Evolutionary conservation across 2,888 invertebrate species (phyloP), one percentile per base, ranked within the genome.

Genomic region (Drosophila eohydei): DNA sequence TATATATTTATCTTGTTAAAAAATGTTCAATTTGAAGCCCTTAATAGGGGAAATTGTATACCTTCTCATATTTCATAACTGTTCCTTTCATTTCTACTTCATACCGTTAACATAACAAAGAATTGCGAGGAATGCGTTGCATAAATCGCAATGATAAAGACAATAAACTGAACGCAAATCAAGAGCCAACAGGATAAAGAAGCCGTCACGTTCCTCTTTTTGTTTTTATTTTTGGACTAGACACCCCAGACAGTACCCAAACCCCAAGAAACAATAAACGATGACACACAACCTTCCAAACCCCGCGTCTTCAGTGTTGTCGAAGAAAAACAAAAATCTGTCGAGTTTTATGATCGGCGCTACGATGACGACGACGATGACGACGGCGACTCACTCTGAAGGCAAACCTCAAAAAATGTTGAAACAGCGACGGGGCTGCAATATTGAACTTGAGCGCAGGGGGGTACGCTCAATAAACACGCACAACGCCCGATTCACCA

Each of bases 311-410:
- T n/a, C 59, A 57, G 60, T 54, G 32, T 50, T 63, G 48, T 57
- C 51, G 26, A 57, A 61, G 36, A 51, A 61, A 66, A 54, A 56
- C 59, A 46, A 54, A 55, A 82, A 75, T 86, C 71, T 67, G 81
- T 69, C 58, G 67, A 73, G 67, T 83, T 87, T 69, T 79, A 79
- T 74, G 87, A 84, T 83, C 87, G 56, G 59, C 21, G 14, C 28
- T 7, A 46, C 46, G 26, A 12, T 3, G 44, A 44, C 14, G 26
- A 21, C 5, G 43, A 6, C 21, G 40, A 51, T 51, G 56, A 26
- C 44, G 44, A 21, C 0, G 38, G 52, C 54, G 57, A 54, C 57
- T 64, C 44, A 52, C 72, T 57, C 64, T 41, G 43, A 65, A 58
- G 62, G 72, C 65, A 81, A 74, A 63, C 74, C 69, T 66, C 63